phyloP scores from a whole-genome alignment of 2,888 invertebrate species.

The Boloria selene region DNA sequence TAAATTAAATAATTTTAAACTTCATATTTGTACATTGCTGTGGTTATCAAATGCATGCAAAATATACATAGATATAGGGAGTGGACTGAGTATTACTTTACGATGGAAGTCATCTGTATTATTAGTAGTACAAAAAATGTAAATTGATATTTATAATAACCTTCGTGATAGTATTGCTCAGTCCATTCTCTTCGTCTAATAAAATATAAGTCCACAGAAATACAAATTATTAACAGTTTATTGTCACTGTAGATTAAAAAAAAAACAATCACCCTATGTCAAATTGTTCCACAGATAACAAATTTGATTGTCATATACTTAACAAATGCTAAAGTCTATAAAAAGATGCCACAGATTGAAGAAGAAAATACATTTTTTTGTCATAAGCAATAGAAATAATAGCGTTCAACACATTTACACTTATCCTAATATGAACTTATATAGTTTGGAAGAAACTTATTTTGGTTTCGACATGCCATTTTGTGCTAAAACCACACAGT shows the following conservation, averaged over 20 bases:
- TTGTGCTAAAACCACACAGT: constrained; percentile 7
- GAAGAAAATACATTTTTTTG: constrained; percentile 17
- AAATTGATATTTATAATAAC: too few relatives aligned
- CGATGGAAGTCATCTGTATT: too few relatives aligned
- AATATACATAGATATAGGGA: not conserved
- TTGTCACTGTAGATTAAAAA: not conserved
- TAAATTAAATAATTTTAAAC: constrained; percentile 21
- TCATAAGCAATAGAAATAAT: constrained; percentile 20
- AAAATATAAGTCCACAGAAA: constrained; percentile 30
- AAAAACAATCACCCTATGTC: not conserved
- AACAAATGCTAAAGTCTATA: constrained; percentile 3
- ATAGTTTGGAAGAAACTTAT: constrained; percentile 16
- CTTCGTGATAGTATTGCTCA: too few relatives aligned
- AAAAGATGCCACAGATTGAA: constrained; percentile 14
- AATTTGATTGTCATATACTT: not conserved
- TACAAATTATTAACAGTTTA: not conserved
- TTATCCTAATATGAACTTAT: constrained; percentile 61
- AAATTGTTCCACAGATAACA: too few relatives aligned
- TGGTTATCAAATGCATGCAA: constrained; percentile 28
- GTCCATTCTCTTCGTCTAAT: too few relatives aligned
- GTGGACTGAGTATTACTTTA: too few relatives aligned
- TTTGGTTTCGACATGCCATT: constrained; percentile 13
- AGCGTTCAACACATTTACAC: constrained; percentile 46
- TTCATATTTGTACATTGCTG: not conserved
- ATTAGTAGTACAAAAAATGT: too few relatives aligned